These are phyloP conservation scores for Silurus aristotelis DNA, from an alignment of 2,797 vertebrate genomes.

Conservation along the genomic window DNA sequence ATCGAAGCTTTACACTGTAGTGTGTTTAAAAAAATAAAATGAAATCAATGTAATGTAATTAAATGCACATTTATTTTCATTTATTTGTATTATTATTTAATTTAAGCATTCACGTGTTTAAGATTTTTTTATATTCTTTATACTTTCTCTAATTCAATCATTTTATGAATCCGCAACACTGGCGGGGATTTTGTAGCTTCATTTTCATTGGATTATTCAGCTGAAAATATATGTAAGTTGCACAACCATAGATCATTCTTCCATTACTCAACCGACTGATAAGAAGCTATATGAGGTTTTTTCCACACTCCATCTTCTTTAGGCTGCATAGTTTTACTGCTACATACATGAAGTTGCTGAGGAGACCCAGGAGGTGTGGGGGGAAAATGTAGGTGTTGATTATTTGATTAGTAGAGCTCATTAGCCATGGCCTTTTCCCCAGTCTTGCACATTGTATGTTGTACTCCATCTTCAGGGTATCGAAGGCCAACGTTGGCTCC, in stretches of 20 bases:
- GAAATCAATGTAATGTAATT: no score
- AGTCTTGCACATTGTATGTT: constrained; percentile 13
- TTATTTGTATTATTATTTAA: neutral
- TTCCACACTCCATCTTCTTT: neutral
- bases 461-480: constrained; percentile 4
- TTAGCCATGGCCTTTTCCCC: constrained; percentile 30
- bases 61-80: no score
- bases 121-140: neutral
- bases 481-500: neutral
- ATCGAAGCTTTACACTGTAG: neutral
- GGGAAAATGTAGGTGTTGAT: constrained; percentile 1
- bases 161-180: neutral
- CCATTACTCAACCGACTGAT: neutral
- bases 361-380: neutral
- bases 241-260: neutral
- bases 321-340: neutral
- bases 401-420: constrained; percentile 41
- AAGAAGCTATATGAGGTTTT: neutral
- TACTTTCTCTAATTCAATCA: neutral
- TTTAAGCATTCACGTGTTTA: neutral
- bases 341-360: neutral
- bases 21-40: neutral
- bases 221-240: neutral
- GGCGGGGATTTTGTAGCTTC: neutral
- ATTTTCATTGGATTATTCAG: neutral